Conservation (phyloP, 2,113 vertebrate species). For the Hippocampus barbouri region DNA sequence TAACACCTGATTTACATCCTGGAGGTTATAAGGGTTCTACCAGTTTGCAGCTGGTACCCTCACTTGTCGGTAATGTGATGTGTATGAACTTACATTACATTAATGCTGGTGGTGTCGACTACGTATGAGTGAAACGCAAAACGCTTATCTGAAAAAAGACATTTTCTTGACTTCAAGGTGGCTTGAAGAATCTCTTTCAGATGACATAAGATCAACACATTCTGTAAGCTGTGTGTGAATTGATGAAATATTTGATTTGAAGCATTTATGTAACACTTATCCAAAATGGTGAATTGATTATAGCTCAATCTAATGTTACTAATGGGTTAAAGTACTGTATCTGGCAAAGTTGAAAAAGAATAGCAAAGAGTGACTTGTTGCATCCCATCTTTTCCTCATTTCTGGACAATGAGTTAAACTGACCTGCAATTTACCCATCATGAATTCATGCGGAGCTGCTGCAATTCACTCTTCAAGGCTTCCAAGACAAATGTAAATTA, state of each 20-base stretch:
- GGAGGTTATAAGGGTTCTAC: conserved; percentile 33
- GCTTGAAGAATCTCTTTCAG: neutral
- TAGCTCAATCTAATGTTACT: neutral
- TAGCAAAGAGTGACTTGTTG: conserved; percentile 54
- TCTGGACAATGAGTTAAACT: conserved; percentile 70
- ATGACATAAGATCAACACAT: neutral
- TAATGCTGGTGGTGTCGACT: conserved; percentile 33
- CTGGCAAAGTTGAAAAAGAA: conserved; percentile 23
- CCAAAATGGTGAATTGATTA: neutral
- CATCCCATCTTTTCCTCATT: conserved; percentile 49
- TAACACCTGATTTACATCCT: conserved; percentile 50
- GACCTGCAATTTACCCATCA: conserved; percentile 73
- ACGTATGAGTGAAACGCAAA: conserved; percentile 46
- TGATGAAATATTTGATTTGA: neutral
- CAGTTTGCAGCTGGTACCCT: conserved; percentile 30
- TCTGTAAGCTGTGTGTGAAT: neutral
- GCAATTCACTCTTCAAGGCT: conserved; percentile 55
- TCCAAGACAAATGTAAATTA: neutral
- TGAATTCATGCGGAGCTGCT: conserved; percentile 68
- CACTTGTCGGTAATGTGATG: conserved; percentile 16
- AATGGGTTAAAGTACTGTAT: neutral
- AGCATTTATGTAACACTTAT: neutral
- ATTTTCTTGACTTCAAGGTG: neutral
- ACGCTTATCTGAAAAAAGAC: conserved; percentile 30
- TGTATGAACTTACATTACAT: conserved; percentile 56